phyloP scores from a whole-genome alignment of 2,113 vertebrate genomes.

The Lipotes vexillifer region DNA sequence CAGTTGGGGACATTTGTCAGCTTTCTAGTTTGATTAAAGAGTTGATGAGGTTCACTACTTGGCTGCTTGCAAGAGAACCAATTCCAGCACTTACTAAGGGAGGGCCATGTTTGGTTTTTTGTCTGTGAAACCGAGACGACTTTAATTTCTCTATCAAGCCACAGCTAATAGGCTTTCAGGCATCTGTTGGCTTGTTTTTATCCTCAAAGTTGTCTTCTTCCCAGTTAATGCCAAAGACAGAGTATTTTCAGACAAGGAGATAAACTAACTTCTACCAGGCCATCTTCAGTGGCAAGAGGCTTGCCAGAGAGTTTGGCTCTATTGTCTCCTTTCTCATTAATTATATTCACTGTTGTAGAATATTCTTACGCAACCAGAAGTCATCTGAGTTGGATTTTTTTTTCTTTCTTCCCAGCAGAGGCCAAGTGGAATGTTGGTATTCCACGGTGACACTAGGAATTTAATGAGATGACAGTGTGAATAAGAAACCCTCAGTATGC shows the following conservation, averaged over 20 bases:
- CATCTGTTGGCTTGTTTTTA: conserved; percentile 33
- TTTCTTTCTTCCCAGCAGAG: not conserved
- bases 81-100: not conserved
- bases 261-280: not conserved
- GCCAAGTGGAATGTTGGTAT: not conserved
- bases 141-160: conserved; percentile 32
- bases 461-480: conserved; percentile 35
- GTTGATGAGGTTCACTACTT: not conserved
- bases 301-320: not conserved
- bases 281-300: not conserved
- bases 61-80: conserved; percentile 5
- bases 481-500: not conserved
- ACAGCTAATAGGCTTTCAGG: not conserved
- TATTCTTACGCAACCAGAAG: conserved; percentile 51
- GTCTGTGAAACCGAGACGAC: not conserved
- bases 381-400: not conserved
- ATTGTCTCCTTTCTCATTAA: conserved; percentile 38
- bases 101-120: not conserved
- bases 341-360: conserved; percentile 40
- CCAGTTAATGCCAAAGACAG: not conserved
- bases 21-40: conserved; percentile 31
- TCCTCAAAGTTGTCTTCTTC: conserved; percentile 40
- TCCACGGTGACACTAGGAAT: not conserved
- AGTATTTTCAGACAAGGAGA: conserved; percentile 9
- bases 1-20: not conserved